These are phyloP conservation scores for Petromus typicus DNA, from an alignment of 2,113 vertebrate species.

Conservation along the genomic window DNA sequence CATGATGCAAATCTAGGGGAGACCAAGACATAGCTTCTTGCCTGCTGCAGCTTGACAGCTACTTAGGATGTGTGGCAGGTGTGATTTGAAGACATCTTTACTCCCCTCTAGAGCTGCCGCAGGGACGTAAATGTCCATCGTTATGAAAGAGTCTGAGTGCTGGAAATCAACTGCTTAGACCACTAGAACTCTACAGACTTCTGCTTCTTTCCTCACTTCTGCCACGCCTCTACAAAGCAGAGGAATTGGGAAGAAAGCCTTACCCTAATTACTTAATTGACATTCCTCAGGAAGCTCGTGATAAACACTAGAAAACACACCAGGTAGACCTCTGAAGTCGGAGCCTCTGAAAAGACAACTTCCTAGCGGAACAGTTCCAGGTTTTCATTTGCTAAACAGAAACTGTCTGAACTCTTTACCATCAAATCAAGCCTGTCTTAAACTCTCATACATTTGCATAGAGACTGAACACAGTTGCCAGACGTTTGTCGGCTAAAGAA, in stretches of 20 bases:
- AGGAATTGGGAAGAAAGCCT: neutral
- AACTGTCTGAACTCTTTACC: constrained; percentile 54
- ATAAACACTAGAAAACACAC: constrained; percentile 45
- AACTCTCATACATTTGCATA: constrained; percentile 14
- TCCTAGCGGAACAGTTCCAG: constrained; percentile 7
- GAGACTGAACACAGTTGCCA: constrained; percentile 47
- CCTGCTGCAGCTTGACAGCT: neutral
- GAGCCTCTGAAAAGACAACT: constrained; percentile 43
- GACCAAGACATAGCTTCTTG: neutral
- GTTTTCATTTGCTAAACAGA: constrained; percentile 61
- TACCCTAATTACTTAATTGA: neutral
- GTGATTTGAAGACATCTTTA: neutral
- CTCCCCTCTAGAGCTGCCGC: neutral
- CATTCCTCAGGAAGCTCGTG: neutral
- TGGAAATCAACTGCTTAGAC: neutral
- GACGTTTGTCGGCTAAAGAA: constrained; percentile 42
- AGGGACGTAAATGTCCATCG: neutral
- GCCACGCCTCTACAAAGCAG: neutral
- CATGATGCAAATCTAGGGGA: neutral
- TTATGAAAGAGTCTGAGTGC: neutral
- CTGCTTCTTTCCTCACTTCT: neutral
- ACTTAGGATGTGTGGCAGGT: neutral
- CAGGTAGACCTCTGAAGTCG: neutral
- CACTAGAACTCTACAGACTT: neutral
- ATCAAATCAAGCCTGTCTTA: constrained; percentile 38